Percentiles rank a stretch among this genome's conserved stretches.
phyloP scores from a whole-genome alignment of 2,113 vertebrate species.

The Polyodon spathula region DNA sequence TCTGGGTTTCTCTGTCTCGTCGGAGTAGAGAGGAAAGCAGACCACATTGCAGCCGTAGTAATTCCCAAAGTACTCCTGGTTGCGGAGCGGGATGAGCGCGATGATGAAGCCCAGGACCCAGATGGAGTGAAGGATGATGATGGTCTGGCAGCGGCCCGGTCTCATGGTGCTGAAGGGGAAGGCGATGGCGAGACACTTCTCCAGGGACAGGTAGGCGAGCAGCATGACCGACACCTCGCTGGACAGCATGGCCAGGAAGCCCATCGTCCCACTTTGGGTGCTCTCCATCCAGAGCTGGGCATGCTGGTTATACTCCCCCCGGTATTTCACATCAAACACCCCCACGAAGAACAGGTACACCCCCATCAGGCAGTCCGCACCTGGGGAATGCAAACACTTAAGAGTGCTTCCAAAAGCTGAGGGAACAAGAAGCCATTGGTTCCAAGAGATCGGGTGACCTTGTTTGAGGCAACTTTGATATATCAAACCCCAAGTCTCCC shows the following conservation, averaged over 20 bases:
- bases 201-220: constrained; percentile 69
- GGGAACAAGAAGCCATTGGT: no score
- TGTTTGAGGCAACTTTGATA: no score
- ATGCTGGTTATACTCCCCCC: constrained; percentile 66
- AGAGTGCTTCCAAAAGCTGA: no score
- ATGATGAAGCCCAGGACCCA: constrained; percentile 67
- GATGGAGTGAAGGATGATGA: constrained; percentile 48
- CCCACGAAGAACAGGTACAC: constrained; percentile 73
- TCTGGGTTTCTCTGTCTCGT: constrained; percentile 60
- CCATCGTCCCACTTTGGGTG: constrained; percentile 57
- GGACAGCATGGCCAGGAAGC: constrained; percentile 69
- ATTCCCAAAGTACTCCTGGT: constrained; percentile 67
- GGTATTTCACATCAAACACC: constrained; percentile 66
- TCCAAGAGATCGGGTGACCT: no score
- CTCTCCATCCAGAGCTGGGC: constrained; percentile 74
- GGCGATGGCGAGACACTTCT: constrained; percentile 72
- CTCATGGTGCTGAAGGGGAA: constrained; percentile 70
- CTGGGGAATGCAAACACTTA: no score
- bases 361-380: constrained; percentile 76
- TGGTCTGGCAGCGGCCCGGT: constrained; percentile 56
- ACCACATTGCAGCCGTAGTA: constrained; percentile 76
- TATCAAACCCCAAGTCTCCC: no score
- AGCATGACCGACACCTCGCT: constrained; percentile 71
- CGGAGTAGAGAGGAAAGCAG: constrained; percentile 72
- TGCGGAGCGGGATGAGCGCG: constrained; percentile 60